Evolutionary conservation across 1,140 invertebrate species (phyloP), one percentile per base, ranked within the genome.

Genomic region (Hyles euphorbiae): DNA sequence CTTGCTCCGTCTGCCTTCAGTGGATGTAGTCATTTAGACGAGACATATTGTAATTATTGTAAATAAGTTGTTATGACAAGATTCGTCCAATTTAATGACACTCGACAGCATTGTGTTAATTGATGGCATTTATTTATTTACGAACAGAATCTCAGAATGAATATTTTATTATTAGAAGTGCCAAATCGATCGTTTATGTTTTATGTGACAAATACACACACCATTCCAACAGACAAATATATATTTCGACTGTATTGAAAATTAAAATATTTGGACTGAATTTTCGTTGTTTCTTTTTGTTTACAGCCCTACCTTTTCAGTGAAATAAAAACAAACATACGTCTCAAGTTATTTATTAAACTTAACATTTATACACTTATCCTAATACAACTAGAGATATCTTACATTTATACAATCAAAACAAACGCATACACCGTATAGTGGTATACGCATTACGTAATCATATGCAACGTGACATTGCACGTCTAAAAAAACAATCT

Each of bases 201-300:
- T n/a, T 65, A 44, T 58, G 49, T 60, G 59, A 65, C 61, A 68
- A 65, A 73, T 72, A 76, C 77, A 79, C 66, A 76, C 77, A 79
- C 66, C 81, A 87, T 87, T 87, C 84, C 84, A 84, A 79, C 81
- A 80, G 69, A 77, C 68, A 76, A 60, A 53, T 57, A 56, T 65
- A 63, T 72, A 68, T 75, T 74, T 69, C 69, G 67, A 82, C 69
- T 73, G 67, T 74, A 71, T 60, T 76, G 61, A 81, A 67, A 77
- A 73, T 64, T 71, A 74, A 78, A 81, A 72, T 79, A 76, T 86
- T 82, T 84, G 74, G 83, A 86, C 84, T 87, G 83, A 87, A 70
- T 67, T 70, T 75, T 73, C 22, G n/a, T 12, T 61, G 49, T 53
- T 43, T 70, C 69, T 81, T 83, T 75, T 47, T 63, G 71, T 70